phyloP scores from a whole-genome alignment of 2,797 vertebrate species.

The Spondyliosoma cantharus region DNA sequence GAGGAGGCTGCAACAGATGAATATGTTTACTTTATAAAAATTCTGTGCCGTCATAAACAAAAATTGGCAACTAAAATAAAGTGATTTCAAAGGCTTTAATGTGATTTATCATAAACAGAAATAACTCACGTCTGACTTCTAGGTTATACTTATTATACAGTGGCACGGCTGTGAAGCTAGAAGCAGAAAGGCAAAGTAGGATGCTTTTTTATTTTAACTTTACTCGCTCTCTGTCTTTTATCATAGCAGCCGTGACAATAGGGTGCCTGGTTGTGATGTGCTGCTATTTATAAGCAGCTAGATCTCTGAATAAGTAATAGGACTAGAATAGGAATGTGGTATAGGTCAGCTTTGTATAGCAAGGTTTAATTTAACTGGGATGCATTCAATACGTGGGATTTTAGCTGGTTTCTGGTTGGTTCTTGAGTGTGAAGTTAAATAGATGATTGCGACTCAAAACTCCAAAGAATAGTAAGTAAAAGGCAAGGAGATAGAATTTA shows the following conservation, averaged over 20 bases:
- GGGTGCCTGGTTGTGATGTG: slow-evolving; percentile 26
- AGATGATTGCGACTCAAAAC: no score
- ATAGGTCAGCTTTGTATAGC: slow-evolving; percentile 49
- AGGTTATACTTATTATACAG: slow-evolving; percentile 2
- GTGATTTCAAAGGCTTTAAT: slow-evolving; percentile 15
- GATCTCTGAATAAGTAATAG: slow-evolving; percentile 52
- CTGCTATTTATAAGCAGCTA: slow-evolving; percentile 57
- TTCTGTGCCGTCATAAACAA: background rate
- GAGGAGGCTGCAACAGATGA: background rate
- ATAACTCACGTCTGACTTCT: slow-evolving; percentile 10
- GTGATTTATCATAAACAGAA: slow-evolving; percentile 16
- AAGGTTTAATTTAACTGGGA: background rate
- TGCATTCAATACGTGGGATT: no score
- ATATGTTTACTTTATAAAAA: background rate
- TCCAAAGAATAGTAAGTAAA: background rate
- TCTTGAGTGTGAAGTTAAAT: no score
- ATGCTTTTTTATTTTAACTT: slow-evolving; percentile 26
- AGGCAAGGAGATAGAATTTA: background rate
- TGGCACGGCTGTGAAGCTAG: background rate
- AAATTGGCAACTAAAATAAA: slow-evolving; percentile 2
- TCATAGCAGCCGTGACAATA: slow-evolving; percentile 43
- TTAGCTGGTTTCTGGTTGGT: no score
- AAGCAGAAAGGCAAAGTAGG: slow-evolving; percentile 21
- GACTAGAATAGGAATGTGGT: slow-evolving; percentile 33
- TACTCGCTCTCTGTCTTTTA: slow-evolving; percentile 22